Percentiles rank a stretch among this genome's conserved stretches.
phyloP scores from a whole-genome alignment of 2,888 invertebrate genomes.

The Hyles lineata region DNA sequence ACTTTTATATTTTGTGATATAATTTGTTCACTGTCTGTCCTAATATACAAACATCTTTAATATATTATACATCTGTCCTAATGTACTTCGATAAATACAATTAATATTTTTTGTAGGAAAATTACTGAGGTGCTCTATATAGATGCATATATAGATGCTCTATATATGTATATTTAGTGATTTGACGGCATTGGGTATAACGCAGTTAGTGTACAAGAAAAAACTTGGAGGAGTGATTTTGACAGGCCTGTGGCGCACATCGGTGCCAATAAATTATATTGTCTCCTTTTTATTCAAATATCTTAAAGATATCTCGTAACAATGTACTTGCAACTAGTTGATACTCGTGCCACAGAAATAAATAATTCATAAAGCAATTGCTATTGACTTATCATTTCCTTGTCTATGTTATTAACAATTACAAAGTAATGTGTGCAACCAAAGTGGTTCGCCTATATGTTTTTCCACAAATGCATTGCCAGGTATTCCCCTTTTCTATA shows the following conservation, averaged over 20 bases:
- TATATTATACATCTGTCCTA: too few relatives aligned
- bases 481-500: background rate
- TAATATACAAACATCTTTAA: too few relatives aligned
- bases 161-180: too few relatives aligned
- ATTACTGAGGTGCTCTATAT: too few relatives aligned
- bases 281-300: background rate
- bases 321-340: background rate
- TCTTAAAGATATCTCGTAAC: background rate
- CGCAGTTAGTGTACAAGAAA: background rate
- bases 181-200: too few relatives aligned
- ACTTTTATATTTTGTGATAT: background rate
- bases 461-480: background rate
- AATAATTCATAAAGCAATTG: constrained; percentile 9
- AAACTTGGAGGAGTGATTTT: background rate
- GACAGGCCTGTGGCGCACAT: background rate
- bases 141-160: too few relatives aligned
- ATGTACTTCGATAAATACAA: too few relatives aligned
- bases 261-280: background rate
- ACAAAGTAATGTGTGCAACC: background rate
- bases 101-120: too few relatives aligned
- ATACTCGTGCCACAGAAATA: background rate
- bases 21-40: too few relatives aligned
- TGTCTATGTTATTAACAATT: background rate
- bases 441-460: background rate
- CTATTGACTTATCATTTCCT: background rate